These are phyloP conservation scores for Dendrocincla fuliginosa DNA, from an alignment of 2,797 vertebrate species.

Conservation along the genomic window DNA sequence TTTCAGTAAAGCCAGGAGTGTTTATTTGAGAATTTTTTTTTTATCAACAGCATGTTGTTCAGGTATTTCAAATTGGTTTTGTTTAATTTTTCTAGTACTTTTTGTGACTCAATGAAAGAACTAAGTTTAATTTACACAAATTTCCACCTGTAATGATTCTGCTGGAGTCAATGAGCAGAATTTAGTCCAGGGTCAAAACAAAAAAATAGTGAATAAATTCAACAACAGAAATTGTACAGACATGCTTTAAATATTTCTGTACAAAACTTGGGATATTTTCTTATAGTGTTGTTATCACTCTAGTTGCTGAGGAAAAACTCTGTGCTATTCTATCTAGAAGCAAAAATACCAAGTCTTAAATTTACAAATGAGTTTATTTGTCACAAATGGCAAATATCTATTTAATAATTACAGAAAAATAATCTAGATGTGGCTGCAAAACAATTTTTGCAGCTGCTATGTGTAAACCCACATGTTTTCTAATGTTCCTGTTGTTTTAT, in stretches of 20 bases:
- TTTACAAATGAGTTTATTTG: neutral
- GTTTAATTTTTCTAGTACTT: neutral
- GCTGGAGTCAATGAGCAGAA: neutral
- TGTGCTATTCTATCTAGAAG: neutral
- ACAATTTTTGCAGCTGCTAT: neutral
- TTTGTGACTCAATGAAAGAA: neutral
- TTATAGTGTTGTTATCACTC: neutral
- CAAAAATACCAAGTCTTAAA: neutral
- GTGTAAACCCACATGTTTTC: neutral
- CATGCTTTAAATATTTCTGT: neutral
- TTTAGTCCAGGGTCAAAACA: neutral
- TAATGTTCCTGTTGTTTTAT: neutral
- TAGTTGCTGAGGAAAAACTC: neutral
- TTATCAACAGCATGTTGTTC: neutral
- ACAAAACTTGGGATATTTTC: neutral
- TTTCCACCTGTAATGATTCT: neutral
- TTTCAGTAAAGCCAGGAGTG: slow-evolving; percentile 25
- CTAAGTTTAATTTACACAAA: neutral
- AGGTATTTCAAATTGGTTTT: neutral
- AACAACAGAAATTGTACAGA: neutral
- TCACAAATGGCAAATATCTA: neutral
- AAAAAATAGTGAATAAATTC: neutral
- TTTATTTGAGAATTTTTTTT: slow-evolving; percentile 6
- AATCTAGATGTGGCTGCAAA: neutral
- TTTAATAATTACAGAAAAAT: neutral